Evolutionary conservation across 2,797 vertebrate genomes (phyloP).

Genomic region (Sebastes hubbsi): DNA sequence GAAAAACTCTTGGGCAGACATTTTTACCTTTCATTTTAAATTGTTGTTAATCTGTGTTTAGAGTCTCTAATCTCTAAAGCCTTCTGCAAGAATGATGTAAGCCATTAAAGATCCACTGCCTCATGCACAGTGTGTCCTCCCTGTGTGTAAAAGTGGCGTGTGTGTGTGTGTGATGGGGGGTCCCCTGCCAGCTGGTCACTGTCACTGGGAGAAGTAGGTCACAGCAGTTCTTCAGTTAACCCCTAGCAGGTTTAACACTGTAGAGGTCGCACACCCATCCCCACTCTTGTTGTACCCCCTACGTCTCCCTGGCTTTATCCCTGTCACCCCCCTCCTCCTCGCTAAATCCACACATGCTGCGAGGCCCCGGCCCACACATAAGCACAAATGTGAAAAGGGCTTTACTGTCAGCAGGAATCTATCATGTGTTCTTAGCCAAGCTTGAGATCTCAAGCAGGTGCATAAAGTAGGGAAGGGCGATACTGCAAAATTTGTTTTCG

Average conservation of each 20-base stretch:
- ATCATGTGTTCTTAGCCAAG: slow-evolving; percentile 39
- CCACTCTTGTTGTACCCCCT: slow-evolving; percentile 41
- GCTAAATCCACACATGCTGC: slow-evolving; percentile 64
- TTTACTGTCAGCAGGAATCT: slow-evolving; percentile 60
- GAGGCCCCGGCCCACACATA: slow-evolving; percentile 24
- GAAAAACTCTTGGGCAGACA: neutral
- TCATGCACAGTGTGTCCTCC: neutral
- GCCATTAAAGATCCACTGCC: neutral
- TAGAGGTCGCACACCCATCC: slow-evolving; percentile 54
- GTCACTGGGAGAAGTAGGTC: slow-evolving; percentile 75
- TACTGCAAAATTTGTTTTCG: no score
- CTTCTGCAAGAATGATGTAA: slow-evolving; percentile 8
- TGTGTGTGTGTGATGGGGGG: neutral
- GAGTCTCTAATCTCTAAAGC: neutral
- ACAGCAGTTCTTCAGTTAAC: slow-evolving; percentile 64
- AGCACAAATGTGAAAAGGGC: slow-evolving; percentile 31
- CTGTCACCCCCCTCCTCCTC: slow-evolving; percentile 7
- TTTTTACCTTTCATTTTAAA: slow-evolving; percentile 4
- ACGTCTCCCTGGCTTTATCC: slow-evolving; percentile 62
- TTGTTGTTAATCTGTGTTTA: neutral
- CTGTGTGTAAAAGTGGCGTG: neutral
- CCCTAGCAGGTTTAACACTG: slow-evolving; percentile 64
- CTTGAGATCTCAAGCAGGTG: slow-evolving; percentile 27
- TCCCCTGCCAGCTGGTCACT: slow-evolving; percentile 69
- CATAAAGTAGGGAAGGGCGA: neutral